Evolutionary conservation across 2,888 invertebrate genomes (phyloP).

Genomic region (Pocota personata): DNA sequence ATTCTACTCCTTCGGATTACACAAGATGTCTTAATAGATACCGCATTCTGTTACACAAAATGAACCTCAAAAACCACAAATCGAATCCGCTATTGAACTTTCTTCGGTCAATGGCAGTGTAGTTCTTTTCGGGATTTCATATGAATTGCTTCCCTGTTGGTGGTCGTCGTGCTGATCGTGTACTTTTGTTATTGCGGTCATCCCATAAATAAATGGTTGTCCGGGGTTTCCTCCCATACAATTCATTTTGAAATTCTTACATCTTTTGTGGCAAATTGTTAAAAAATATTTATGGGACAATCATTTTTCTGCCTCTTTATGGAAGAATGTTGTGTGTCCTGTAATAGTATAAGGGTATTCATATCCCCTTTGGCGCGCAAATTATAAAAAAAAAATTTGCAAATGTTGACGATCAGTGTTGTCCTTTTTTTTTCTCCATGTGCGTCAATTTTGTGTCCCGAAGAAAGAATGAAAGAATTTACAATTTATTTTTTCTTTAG

Average conservation of each 20-base stretch:
- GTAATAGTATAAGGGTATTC: no score
- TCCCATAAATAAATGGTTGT: background rate
- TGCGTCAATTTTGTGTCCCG: no score
- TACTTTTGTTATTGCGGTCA: background rate
- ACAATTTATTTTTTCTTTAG: background rate
- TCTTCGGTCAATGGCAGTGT: background rate
- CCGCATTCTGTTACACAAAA: background rate
- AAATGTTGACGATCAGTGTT: background rate
- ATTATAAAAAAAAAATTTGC: background rate
- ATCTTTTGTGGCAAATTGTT: background rate
- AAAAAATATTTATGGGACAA: background rate
- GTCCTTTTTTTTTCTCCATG: background rate
- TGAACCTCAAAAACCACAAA: background rate
- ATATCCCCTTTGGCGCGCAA: no score
- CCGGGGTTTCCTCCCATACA: background rate
- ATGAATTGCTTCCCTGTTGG: background rate
- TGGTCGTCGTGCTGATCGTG: background rate
- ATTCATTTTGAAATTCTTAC: background rate
- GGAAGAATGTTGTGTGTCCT: background rate
- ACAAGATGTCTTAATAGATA: background rate
- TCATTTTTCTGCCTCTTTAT: background rate
- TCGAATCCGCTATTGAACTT: background rate
- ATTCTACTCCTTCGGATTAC: background rate
- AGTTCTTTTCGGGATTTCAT: background rate
- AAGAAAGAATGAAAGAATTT: no score